These are phyloP conservation scores for Incurvaria masculella DNA, from an alignment of 2,888 invertebrate species.

Conservation along the genomic window DNA sequence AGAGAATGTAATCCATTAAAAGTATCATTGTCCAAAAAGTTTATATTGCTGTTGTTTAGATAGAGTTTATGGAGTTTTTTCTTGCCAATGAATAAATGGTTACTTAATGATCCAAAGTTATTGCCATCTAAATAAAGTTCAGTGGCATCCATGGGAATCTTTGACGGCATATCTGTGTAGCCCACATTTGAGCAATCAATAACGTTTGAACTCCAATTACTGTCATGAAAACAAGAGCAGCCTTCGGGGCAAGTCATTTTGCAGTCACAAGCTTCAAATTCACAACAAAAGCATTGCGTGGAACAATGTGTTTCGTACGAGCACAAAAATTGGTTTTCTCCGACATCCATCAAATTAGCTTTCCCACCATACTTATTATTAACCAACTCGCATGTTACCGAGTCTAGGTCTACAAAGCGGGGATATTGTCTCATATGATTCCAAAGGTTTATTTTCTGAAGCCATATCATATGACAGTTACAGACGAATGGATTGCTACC, in stretches of 20 bases:
- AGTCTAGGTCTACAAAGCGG: slow-evolving; percentile 71
- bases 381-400: slow-evolving; percentile 70
- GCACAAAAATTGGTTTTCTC: slow-evolving; percentile 75
- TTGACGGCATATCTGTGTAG: slow-evolving; percentile 68
- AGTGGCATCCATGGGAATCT: slow-evolving; percentile 86
- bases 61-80: slow-evolving; percentile 74
- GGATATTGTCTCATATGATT: slow-evolving; percentile 72
- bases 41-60: slow-evolving; percentile 73
- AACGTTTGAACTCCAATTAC: slow-evolving; percentile 79
- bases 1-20: slow-evolving; percentile 74
- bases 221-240: slow-evolving; percentile 83
- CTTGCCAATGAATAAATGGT: slow-evolving; percentile 82
- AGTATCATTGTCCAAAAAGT: slow-evolving; percentile 70
- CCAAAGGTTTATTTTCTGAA: slow-evolving; percentile 73
- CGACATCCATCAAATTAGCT: slow-evolving; percentile 64
- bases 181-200: slow-evolving; percentile 77
- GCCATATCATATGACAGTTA: slow-evolving; percentile 86
- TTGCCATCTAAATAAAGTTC: slow-evolving; percentile 84
- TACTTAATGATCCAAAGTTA: slow-evolving; percentile 67
- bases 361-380: slow-evolving; percentile 64
- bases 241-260: slow-evolving; percentile 84
- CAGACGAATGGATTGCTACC: slow-evolving; percentile 82
- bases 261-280: slow-evolving; percentile 86
- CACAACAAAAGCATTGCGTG: slow-evolving; percentile 82
- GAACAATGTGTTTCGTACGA: slow-evolving; percentile 80